These are phyloP conservation scores for Corydoras maculifer DNA, from an alignment of 2,113 vertebrate species.

Conservation along the genomic window DNA sequence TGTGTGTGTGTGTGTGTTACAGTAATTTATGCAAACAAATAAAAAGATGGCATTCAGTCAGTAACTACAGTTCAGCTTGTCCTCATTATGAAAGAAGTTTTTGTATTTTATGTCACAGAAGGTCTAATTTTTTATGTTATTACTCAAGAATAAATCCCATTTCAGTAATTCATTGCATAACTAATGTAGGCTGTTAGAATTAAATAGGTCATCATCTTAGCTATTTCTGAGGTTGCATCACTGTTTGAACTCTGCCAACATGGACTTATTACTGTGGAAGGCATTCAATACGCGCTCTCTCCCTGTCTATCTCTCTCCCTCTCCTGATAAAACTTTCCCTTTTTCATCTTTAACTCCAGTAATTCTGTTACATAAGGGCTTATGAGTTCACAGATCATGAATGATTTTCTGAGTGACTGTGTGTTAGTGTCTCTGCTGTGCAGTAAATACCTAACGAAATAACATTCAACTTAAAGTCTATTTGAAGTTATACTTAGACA, in stretches of 20 bases:
- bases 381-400: conserved; percentile 1
- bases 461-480: no score
- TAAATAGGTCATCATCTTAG: neutral
- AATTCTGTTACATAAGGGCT: conserved; percentile 11
- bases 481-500: no score
- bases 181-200: neutral
- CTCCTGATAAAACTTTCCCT: neutral
- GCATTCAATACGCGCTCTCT: conserved; percentile 6
- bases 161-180: no score
- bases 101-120: no score
- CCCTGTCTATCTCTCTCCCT: neutral
- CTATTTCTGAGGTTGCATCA: neutral
- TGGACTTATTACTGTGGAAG: neutral
- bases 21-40: no score
- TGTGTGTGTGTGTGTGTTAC: neutral
- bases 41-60: no score
- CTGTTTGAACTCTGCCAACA: neutral
- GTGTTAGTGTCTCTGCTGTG: neutral
- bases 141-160: no score
- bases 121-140: no score
- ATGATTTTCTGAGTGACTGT: conserved; percentile 1
- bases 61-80: no score
- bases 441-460: neutral
- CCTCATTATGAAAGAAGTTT: no score
- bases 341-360: conserved; percentile 27